phyloP scores from a whole-genome alignment of 2,113 vertebrate genomes.

The Scytalopus superciliaris region DNA sequence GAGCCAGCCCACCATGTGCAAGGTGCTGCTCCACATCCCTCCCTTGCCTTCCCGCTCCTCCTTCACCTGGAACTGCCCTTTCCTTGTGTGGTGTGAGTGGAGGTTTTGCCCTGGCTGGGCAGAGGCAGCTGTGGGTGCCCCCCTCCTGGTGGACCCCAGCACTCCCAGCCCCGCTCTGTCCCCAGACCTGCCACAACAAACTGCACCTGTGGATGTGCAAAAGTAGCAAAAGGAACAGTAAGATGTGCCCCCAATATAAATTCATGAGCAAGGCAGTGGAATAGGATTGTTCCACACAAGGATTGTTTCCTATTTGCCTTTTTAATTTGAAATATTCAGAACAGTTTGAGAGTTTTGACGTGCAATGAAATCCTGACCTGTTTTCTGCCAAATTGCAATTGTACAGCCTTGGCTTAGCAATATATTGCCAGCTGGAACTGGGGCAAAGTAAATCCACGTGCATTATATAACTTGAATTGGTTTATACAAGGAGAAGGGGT shows the following conservation, averaged over 20 bases:
- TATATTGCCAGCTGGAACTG: conserved; percentile 36
- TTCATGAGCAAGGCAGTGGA: background rate
- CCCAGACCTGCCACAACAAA: background rate
- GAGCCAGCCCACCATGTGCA: fast-evolving
- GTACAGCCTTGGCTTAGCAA: conserved; percentile 46
- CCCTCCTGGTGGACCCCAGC: background rate
- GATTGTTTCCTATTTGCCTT: background rate
- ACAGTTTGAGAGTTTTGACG: background rate
- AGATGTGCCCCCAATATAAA: background rate
- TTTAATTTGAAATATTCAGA: background rate
- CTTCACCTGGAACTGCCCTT: background rate
- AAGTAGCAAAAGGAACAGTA: background rate
- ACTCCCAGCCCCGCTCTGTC: background rate
- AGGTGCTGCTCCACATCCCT: background rate
- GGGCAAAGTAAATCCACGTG: conserved; percentile 57
- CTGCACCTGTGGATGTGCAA: fast-evolving
- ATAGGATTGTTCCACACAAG: background rate
- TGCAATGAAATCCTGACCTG: conserved; percentile 28
- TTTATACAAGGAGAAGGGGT: conserved; percentile 25
- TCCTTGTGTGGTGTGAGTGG: fast-evolving
- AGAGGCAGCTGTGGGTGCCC: background rate
- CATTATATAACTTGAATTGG: conserved; percentile 59
- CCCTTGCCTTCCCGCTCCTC: background rate
- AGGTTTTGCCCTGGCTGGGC: background rate
- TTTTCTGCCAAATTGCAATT: conserved; percentile 45